phyloP scores from a whole-genome alignment of 2,797 vertebrate species.

The Halcyon badia region DNA sequence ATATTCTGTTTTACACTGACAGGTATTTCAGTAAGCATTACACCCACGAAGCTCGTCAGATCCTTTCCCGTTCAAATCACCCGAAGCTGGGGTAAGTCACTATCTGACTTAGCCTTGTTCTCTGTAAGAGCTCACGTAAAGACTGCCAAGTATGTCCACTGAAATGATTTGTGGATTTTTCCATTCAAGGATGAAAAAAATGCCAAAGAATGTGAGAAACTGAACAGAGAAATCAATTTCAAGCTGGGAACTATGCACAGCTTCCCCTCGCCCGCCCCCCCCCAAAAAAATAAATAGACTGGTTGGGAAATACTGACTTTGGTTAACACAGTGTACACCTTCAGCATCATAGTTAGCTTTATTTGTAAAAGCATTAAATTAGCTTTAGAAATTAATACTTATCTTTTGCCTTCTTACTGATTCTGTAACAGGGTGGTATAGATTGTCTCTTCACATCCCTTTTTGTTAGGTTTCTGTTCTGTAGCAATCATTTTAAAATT shows the following conservation, averaged over 20 bases:
- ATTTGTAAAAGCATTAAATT: neutral
- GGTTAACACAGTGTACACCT: neutral
- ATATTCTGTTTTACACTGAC: neutral
- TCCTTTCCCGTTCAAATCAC: conserved; percentile 93
- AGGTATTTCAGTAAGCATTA: conserved; percentile 97
- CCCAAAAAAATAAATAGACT: too few species aligned
- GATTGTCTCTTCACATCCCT: neutral
- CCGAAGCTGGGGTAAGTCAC: conserved; percentile 92
- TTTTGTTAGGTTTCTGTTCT: neutral
- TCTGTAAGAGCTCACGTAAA: neutral
- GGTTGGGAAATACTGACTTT: neutral
- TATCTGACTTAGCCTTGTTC: neutral
- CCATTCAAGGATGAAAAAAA: neutral
- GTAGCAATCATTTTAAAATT: neutral
- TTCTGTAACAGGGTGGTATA: neutral
- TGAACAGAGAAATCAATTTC: neutral
- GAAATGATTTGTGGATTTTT: neutral
- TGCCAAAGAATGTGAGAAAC: neutral
- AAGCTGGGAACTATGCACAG: neutral
- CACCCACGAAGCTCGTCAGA: conserved; percentile 88
- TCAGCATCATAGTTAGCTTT: neutral
- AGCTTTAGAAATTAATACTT: neutral
- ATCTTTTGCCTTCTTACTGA: neutral
- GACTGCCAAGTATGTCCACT: neutral
- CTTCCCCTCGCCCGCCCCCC: too few species aligned